Evolutionary conservation across 2,888 invertebrate genomes (phyloP).

Genomic region (Lottia scabra): DNA sequence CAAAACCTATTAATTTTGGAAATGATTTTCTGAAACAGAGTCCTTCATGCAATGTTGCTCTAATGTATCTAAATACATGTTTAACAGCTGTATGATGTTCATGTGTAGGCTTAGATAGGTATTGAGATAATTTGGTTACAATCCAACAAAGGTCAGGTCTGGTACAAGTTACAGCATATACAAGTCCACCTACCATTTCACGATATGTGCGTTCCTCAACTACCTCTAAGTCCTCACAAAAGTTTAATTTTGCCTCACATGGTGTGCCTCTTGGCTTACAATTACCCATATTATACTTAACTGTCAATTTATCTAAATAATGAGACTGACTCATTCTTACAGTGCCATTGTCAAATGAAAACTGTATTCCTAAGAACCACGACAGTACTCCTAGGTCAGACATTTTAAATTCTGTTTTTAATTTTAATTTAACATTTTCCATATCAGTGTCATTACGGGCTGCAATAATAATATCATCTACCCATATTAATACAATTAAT

Average conservation of each 20-base stretch:
- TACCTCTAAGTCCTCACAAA: not conserved
- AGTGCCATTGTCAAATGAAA: not conserved
- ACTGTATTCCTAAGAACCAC: slow-evolving; percentile 17
- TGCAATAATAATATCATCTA: slow-evolving; percentile 21
- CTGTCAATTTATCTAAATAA: too few species aligned
- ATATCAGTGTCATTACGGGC: slow-evolving; percentile 12
- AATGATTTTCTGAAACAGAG: slow-evolving; percentile 10
- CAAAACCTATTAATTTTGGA: too few species aligned
- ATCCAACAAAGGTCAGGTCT: slow-evolving; percentile 18
- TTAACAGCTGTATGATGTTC: slow-evolving; percentile 15
- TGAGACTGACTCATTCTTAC: too few species aligned
- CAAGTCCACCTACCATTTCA: slow-evolving; percentile 14
- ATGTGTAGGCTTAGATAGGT: slow-evolving; percentile 14
- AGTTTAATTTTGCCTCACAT: too few species aligned
- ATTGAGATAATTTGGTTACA: slow-evolving; percentile 20
- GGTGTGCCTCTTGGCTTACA: too few species aligned
- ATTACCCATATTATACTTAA: too few species aligned
- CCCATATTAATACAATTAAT: slow-evolving; percentile 15
- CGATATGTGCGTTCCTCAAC: slow-evolving; percentile 15
- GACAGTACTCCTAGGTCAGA: slow-evolving; percentile 17
- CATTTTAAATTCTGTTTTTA: slow-evolving; percentile 14
- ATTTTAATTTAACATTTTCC: slow-evolving; percentile 2
- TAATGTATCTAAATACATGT: slow-evolving; percentile 22
- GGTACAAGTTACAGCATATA: slow-evolving; percentile 19
- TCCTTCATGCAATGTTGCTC: slow-evolving; percentile 5